Evolutionary conservation across 2,888 invertebrate species (phyloP).

Genomic region (Eupithecia exiguata): DNA sequence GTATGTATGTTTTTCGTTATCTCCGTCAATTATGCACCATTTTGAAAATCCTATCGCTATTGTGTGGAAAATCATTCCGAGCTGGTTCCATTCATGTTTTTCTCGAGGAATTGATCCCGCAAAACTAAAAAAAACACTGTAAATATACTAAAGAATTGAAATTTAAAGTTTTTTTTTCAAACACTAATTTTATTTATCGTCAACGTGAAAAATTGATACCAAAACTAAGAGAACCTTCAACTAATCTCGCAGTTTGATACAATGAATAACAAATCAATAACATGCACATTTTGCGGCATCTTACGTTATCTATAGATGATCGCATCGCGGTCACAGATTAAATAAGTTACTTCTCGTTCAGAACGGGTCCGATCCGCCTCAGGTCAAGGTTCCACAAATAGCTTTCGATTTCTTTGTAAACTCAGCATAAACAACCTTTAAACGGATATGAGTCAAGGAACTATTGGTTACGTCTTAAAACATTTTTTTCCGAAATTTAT

Average conservation of each 20-base stretch:
- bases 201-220: too few species aligned
- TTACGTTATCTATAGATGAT: conserved; percentile 37
- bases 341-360: conserved; percentile 38
- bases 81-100: too few species aligned
- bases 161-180: too few species aligned
- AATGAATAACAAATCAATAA: neutral
- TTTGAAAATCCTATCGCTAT: too few species aligned
- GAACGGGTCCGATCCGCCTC: conserved; percentile 67
- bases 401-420: conserved; percentile 41
- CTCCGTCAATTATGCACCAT: too few species aligned
- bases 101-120: too few species aligned
- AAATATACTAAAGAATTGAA: too few species aligned
- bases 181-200: too few species aligned
- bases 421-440: conserved; percentile 33
- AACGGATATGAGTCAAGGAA: conserved; percentile 11
- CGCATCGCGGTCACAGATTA: conserved; percentile 34
- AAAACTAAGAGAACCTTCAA: neutral
- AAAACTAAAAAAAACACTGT: too few species aligned
- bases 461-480: neutral
- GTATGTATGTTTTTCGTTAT: too few species aligned
- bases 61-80: too few species aligned
- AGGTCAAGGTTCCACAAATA: conserved; percentile 58
- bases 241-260: neutral
- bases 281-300: conserved; percentile 3
- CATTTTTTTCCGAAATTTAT: neutral